These are phyloP conservation scores for Linnaemya vulpina DNA, from an alignment of 2,888 invertebrate species.

Conservation along the genomic window DNA sequence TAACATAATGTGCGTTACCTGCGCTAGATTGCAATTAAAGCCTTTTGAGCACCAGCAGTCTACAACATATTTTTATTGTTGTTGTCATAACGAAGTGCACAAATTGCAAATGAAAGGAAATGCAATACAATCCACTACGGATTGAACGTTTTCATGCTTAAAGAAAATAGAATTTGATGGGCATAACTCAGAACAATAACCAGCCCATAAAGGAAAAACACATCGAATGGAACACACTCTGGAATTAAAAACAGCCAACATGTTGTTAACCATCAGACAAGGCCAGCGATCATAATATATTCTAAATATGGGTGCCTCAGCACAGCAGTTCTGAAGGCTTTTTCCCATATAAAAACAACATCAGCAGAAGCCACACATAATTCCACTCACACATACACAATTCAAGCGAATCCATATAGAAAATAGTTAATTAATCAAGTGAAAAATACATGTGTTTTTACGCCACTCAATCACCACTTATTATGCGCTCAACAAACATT, in stretches of 20 bases:
- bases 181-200: slow-evolving; percentile 3
- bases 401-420: slow-evolving; percentile 51
- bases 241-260: neutral
- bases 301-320: slow-evolving; percentile 58
- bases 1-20: too few species aligned
- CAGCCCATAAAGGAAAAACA: neutral
- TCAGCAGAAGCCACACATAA: neutral
- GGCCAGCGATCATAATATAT: slow-evolving; percentile 25
- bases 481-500: slow-evolving; percentile 51
- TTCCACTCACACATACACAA: slow-evolving; percentile 15
- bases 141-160: slow-evolving; percentile 14
- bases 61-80: neutral
- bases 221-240: neutral
- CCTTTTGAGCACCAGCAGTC: neutral
- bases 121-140: neutral
- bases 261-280: slow-evolving; percentile 10
- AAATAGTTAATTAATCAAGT: slow-evolving; percentile 66
- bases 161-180: neutral
- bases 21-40: neutral
- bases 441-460: slow-evolving; percentile 69
- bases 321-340: slow-evolving; percentile 5
- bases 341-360: neutral
- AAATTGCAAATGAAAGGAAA: neutral
- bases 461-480: slow-evolving; percentile 54
- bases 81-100: neutral